Evolutionary conservation across 2,888 invertebrate genomes (phyloP), one percentile per base, ranked within the genome.

Genomic region (Drosophila buzzatii): DNA sequence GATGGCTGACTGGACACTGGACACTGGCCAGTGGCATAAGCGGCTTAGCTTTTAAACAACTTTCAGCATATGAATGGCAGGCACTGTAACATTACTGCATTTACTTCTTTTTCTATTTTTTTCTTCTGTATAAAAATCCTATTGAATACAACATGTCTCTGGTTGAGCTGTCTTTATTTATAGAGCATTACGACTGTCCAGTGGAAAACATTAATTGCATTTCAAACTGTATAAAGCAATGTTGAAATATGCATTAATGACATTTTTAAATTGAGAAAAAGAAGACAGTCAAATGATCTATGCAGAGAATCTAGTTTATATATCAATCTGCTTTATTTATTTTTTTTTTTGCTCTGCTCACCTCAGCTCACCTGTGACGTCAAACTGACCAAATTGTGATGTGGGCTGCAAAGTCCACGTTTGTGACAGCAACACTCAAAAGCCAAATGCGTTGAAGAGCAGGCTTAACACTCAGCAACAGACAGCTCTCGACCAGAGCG

Each of bases 41-140:
- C 87, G 64, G 83, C 87, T 89, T 84, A 84, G 89, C 79, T 78
- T 82, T 89, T 85, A 72, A 76, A 61, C 62, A 86, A 86, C 80
- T 80, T 80, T 76, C 45, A 74, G 49, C 79, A 76, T 64, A 58
- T 60, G 60, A 65, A 60, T 57, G 75, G 47, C 56, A 57, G 65
- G 18, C 67, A 75, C 39, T 53, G 59, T 59, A 47, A 56, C 53
- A 61, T 58, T 57, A 49, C 18, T 49, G 51, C 62, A 51, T 64
- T 62, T 52, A 35, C 52, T 35, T 35, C 39, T 16, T 16, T 16
- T 6, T 6, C 12, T 37, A 3, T 10, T 23, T 55, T 27, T 6
- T 12, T 7, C 1, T 16, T 12, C 18, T 52, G 51, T 33, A 41
- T 33, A 52, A 20, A 41, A 44, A 49, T 69, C 51, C 51, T 64